A percentile compares a stretch with the other conserved stretches of the same genome.
Evolutionary conservation across 1,140 invertebrate species (phyloP).

Genomic region (Drosophila jambulina): DNA sequence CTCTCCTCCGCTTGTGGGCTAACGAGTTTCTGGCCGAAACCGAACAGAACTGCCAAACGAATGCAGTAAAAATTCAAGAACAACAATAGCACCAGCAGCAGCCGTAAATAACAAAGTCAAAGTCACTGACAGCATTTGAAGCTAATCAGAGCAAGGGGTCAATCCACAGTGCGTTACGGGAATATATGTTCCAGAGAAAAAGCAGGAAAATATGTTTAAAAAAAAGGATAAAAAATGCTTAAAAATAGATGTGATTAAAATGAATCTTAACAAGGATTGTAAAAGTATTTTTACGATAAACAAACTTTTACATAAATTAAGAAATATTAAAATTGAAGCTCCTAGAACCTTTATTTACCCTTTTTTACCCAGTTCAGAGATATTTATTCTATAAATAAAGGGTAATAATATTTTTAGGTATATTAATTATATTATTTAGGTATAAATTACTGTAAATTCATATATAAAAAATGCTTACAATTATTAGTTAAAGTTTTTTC

Average conservation of each 20-base stretch:
- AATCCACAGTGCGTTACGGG: not conserved
- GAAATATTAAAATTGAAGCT: not conserved
- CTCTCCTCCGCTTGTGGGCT: conserved; percentile 36
- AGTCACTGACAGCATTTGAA: conserved; percentile 46
- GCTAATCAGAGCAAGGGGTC: conserved; percentile 34
- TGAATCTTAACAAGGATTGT: not conserved
- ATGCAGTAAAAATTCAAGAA: conserved; percentile 27
- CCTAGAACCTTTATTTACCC: too few species aligned
- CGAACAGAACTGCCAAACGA: conserved; percentile 15
- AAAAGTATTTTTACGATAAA: not conserved
- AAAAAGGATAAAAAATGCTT: too few species aligned
- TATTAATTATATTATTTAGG: not conserved
- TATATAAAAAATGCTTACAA: not conserved
- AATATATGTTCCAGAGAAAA: not conserved
- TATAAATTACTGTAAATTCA: not conserved
- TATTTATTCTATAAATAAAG: not conserved
- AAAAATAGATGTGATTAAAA: not conserved
- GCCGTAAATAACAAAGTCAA: conserved; percentile 47
- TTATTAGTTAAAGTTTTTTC: not conserved
- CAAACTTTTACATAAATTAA: not conserved
- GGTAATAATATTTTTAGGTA: not conserved
- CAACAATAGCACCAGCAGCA: conserved; percentile 15
- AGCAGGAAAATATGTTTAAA: not conserved
- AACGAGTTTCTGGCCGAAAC: conserved; percentile 61
- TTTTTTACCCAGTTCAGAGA: too few species aligned